phyloP scores from a whole-genome alignment of 2,113 vertebrate genomes.

The Hippocampus zosterae region DNA sequence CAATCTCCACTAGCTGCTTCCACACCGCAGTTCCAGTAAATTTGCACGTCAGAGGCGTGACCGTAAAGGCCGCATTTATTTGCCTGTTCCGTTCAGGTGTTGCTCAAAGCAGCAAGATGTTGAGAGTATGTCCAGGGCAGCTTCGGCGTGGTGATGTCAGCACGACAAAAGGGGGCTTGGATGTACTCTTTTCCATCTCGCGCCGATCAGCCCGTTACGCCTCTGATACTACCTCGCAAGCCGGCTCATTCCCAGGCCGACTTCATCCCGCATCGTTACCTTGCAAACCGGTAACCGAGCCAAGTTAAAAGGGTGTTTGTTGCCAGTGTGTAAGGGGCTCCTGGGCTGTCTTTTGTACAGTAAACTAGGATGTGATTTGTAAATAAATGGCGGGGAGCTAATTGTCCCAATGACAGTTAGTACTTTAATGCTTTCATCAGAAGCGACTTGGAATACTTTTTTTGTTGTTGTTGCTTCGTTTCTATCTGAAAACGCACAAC shows the following conservation, averaged over 20 bases:
- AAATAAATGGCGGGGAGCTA: background rate
- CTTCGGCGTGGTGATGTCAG: background rate
- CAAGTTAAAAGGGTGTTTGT: background rate
- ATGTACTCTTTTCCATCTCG: background rate
- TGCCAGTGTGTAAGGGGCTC: background rate
- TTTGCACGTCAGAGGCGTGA: background rate
- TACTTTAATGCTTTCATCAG: background rate
- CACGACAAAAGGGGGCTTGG: too few relatives aligned
- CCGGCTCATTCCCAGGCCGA: background rate
- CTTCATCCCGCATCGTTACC: background rate
- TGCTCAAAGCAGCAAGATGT: background rate
- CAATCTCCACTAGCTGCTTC: background rate
- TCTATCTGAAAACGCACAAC: background rate
- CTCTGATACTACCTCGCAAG: background rate
- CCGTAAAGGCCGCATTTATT: background rate
- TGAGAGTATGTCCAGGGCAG: too few relatives aligned
- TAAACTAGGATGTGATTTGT: constrained; percentile 8
- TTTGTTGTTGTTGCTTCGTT: background rate
- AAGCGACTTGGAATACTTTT: background rate
- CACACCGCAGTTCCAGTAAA: too few relatives aligned
- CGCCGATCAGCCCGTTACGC: background rate
- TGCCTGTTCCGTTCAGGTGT: background rate
- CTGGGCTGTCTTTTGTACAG: background rate
- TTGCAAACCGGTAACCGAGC: background rate
- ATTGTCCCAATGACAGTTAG: background rate